A percentile compares a stretch with the other conserved stretches of the same genome.
Evolutionary conservation across 2,888 invertebrate genomes (phyloP).

Genomic region (Malthinus flaveolus): DNA sequence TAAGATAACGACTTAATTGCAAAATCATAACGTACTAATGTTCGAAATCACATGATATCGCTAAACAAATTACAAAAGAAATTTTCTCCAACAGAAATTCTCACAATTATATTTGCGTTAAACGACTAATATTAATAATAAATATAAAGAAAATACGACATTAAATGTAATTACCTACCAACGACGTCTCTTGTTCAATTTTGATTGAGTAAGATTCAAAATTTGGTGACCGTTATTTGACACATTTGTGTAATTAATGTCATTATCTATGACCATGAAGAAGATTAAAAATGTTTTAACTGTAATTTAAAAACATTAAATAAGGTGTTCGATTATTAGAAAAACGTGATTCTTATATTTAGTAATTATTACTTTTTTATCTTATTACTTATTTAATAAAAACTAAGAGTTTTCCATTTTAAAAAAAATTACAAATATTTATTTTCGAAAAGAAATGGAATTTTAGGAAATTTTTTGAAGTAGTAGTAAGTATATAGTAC

Average conservation of each 20-base stretch:
- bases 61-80: conserved; percentile 6
- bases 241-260: conserved; percentile 24
- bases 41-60: neutral
- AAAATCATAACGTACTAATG: conserved; percentile 4
- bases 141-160: conserved; percentile 14
- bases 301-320: conserved; percentile 11
- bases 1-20: conserved; percentile 5
- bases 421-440: too few species aligned
- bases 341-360: neutral
- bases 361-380: too few species aligned
- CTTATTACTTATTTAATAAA: too few species aligned
- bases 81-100: conserved; percentile 11
- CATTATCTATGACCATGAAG: conserved; percentile 14
- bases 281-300: conserved; percentile 15
- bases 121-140: conserved; percentile 28
- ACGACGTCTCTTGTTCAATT: conserved; percentile 26
- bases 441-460: too few species aligned
- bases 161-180: conserved; percentile 24
- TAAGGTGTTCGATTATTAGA: neutral
- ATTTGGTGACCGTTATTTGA: conserved; percentile 23
- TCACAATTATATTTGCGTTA: conserved; percentile 31
- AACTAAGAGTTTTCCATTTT: too few species aligned
- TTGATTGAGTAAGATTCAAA: conserved; percentile 22
- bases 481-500: too few species aligned
- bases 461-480: too few species aligned